phyloP scores from a whole-genome alignment of 1,140 invertebrate species.

The Batillaria attramentaria region DNA sequence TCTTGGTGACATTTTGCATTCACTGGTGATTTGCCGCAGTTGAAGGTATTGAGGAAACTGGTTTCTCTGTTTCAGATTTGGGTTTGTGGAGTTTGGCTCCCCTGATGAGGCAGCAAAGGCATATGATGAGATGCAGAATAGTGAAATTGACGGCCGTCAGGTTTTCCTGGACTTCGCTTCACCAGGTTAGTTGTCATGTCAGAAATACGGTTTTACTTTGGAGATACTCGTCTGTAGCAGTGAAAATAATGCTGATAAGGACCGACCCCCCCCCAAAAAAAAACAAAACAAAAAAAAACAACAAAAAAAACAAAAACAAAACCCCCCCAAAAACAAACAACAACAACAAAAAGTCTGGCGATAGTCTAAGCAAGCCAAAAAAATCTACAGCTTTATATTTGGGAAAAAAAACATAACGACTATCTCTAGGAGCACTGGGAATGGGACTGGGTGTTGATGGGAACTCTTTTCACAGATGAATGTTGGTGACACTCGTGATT shows the following conservation, averaged over 20 bases:
- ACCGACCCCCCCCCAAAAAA: neutral
- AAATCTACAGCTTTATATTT: no score
- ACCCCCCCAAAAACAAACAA: no score
- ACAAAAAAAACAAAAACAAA: neutral
- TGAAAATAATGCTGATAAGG: neutral
- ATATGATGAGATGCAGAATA: conserved; percentile 53
- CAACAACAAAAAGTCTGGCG: no score
- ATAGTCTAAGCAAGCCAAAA: no score
- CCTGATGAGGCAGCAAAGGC: conserved; percentile 53
- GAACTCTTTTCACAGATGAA: neutral
- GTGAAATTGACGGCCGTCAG: conserved; percentile 57
- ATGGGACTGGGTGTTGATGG: neutral
- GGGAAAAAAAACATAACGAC: no score
- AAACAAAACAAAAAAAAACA: neutral
- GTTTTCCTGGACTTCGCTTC: conserved; percentile 54
- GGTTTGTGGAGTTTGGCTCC: conserved; percentile 61
- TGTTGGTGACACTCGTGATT: neutral
- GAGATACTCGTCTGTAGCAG: neutral
- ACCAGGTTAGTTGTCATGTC: conserved; percentile 19
- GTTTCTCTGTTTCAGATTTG: conserved; percentile 55
- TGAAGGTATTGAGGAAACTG: neutral
- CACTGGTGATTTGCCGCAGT: neutral
- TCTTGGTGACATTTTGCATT: neutral
- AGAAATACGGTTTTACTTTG: neutral
- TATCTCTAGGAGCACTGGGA: no score